phyloP scores from a whole-genome alignment of 2,797 vertebrate genomes.

The Menidia menidia region DNA sequence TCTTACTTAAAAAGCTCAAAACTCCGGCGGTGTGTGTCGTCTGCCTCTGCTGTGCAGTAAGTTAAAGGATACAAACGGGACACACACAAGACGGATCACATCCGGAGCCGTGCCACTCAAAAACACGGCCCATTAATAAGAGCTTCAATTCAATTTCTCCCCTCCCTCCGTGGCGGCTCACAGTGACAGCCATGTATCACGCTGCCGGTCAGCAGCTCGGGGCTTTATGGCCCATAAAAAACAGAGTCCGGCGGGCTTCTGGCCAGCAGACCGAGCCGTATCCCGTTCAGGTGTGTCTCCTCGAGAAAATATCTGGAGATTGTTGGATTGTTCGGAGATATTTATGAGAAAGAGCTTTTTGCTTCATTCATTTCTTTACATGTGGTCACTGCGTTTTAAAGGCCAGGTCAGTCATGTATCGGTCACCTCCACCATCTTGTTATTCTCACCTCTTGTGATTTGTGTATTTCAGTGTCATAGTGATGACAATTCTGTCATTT shows the following conservation, averaged over 20 bases:
- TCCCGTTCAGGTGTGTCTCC: too few relatives aligned
- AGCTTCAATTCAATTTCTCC: conserved; percentile 66
- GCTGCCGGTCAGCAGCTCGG: conserved; percentile 29
- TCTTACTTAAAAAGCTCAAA: not conserved
- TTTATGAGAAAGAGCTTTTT: too few relatives aligned
- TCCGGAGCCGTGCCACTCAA: conserved; percentile 38
- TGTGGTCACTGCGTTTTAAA: too few relatives aligned
- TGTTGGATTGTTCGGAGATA: too few relatives aligned
- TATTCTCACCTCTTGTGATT: too few relatives aligned
- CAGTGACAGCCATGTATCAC: conserved; percentile 67
- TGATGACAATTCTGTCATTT: too few relatives aligned
- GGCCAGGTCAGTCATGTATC: too few relatives aligned
- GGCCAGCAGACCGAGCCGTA: too few relatives aligned
- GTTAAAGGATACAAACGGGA: conserved; percentile 9
- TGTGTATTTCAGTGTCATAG: too few relatives aligned
- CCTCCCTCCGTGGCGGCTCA: conserved; percentile 51
- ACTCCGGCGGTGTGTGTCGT: not conserved
- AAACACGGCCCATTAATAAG: conserved; percentile 54
- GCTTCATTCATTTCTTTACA: too few relatives aligned
- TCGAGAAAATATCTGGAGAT: too few relatives aligned
- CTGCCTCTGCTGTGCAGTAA: not conserved
- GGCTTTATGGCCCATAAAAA: conserved; percentile 45
- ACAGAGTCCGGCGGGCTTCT: not conserved
- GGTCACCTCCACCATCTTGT: too few relatives aligned
- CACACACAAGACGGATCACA: conserved; percentile 46